Evolutionary conservation across 1,140 invertebrate genomes (phyloP).

Genomic region (Drosophila bipectinata): DNA sequence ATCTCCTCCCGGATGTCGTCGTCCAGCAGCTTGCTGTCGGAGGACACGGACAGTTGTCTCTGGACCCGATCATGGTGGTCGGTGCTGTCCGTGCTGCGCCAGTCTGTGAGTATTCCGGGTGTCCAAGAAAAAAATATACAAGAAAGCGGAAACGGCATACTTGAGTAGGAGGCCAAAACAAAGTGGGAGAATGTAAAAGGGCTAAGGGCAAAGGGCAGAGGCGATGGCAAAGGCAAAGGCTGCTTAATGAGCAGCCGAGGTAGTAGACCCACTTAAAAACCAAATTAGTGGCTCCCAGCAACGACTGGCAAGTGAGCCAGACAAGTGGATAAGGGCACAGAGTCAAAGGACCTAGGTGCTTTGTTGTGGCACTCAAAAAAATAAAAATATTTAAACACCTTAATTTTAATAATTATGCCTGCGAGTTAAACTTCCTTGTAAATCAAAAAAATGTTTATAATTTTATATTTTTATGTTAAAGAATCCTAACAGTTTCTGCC

Average conservation of each 20-base stretch:
- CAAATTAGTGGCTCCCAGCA: conserved; percentile 61
- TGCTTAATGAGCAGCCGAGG: conserved; percentile 62
- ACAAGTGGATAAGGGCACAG: conserved; percentile 52
- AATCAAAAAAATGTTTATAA: neutral
- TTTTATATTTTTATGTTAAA: neutral
- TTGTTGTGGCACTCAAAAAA: neutral
- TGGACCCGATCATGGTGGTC: conserved; percentile 90
- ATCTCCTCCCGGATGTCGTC: conserved; percentile 92
- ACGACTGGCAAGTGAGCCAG: conserved; percentile 41
- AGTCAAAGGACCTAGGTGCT: conserved; percentile 25
- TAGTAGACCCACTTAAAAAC: conserved; percentile 58
- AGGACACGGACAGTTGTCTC: conserved; percentile 94
- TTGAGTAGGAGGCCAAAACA: conserved; percentile 27
- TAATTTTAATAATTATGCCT: no score
- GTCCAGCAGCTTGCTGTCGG: conserved; percentile 94
- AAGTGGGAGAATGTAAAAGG: conserved; percentile 9
- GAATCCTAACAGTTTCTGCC: conserved; percentile 9
- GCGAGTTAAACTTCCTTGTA: no score
- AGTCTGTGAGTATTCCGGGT: conserved; percentile 85
- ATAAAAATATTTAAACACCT: neutral
- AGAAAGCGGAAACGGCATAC: conserved; percentile 29
- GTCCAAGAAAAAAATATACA: conserved; percentile 57
- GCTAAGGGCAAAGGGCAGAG: conserved; percentile 8
- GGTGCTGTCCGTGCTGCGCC: conserved; percentile 89
- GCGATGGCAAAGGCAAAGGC: conserved; percentile 43